Evolutionary conservation across 2,797 vertebrate species (phyloP).

Genomic region (Labeo calbasu): DNA sequence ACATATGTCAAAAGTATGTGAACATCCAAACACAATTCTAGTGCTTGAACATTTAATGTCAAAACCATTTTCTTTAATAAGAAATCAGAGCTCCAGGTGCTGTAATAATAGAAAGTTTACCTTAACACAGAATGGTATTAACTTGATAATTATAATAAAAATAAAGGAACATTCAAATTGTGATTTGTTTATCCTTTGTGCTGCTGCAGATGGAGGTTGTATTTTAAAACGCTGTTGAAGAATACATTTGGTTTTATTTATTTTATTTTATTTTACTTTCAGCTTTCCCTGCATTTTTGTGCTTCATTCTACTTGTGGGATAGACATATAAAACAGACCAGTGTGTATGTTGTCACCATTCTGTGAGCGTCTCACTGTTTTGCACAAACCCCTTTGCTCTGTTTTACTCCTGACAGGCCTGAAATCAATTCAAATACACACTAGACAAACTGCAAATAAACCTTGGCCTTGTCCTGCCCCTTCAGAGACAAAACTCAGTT

Average conservation of each 20-base stretch:
- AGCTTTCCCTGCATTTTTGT: neutral
- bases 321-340: neutral
- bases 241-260: neutral
- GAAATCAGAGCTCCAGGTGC: neutral
- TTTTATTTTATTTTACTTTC: neutral
- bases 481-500: neutral
- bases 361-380: neutral
- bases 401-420: neutral
- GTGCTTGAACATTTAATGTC: neutral
- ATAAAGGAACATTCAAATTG: constrained; percentile 2
- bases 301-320: neutral
- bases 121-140: neutral
- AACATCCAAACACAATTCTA: neutral
- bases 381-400: constrained; percentile 20
- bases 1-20: neutral
- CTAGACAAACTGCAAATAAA: neutral
- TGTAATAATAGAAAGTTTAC: neutral
- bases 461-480: neutral
- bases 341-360: neutral
- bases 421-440: constrained; percentile 13
- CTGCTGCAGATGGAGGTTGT: neutral
- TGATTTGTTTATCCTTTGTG: neutral
- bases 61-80: neutral
- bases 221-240: neutral
- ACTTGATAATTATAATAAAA: neutral